Evolutionary conservation across 2,113 vertebrate species (phyloP).

Genomic region (Condylura cristata): DNA sequence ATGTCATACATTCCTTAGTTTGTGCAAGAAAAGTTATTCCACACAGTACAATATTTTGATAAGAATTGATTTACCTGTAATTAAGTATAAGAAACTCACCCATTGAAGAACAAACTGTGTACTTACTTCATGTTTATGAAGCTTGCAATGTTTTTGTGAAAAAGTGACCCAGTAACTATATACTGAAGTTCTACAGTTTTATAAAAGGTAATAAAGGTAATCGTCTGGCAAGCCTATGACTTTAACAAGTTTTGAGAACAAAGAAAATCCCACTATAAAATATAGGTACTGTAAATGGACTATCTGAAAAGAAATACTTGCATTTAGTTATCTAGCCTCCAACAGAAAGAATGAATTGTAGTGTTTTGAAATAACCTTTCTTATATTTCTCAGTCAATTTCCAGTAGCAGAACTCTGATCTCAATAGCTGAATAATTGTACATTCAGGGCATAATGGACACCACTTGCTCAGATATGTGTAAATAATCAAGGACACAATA

Average conservation of each 20-base stretch:
- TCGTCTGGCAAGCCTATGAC: neutral
- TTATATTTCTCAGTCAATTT: neutral
- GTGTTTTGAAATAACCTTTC: neutral
- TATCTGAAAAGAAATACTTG: neutral
- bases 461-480: neutral
- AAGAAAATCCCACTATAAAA: neutral
- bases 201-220: neutral
- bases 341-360: neutral
- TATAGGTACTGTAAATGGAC: neutral
- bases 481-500: neutral
- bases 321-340: neutral
- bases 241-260: neutral
- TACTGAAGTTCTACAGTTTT: neutral
- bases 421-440: neutral
- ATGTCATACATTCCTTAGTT: neutral
- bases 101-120: neutral
- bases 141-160: neutral
- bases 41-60: neutral
- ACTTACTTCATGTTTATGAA: neutral
- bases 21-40: neutral
- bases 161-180: neutral
- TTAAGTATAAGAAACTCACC: neutral
- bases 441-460: neutral
- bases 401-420: neutral
- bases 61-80: neutral